phyloP scores from a whole-genome alignment of 1,140 invertebrate genomes.

The Zaprionus inermis region DNA sequence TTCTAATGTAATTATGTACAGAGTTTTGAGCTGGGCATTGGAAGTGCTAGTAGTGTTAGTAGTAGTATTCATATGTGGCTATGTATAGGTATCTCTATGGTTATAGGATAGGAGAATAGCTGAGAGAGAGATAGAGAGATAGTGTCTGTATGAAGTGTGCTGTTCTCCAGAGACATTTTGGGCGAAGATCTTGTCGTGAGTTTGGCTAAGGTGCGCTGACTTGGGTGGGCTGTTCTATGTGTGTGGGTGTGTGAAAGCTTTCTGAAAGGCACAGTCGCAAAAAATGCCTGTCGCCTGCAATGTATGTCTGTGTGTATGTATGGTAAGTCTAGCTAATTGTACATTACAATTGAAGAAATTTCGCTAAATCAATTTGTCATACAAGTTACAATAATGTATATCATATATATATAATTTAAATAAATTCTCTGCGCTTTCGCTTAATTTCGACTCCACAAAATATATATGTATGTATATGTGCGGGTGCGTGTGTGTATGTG shows the following conservation, averaged over 20 bases:
- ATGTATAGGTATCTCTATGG: constrained; percentile 14
- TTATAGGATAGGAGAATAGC: constrained; percentile 21
- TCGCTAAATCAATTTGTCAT: constrained; percentile 56
- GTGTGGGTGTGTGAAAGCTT: constrained; percentile 3
- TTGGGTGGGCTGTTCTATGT: constrained; percentile 45
- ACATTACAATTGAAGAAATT: constrained; percentile 76
- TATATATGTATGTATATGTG: constrained; percentile 15
- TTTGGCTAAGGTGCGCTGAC: constrained; percentile 25
- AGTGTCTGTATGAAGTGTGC: neutral
- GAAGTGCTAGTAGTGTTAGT: constrained; percentile 33
- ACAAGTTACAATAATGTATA: constrained; percentile 23
- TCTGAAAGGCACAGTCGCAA: constrained; percentile 3
- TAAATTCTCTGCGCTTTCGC: constrained; percentile 56
- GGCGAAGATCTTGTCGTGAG: neutral
- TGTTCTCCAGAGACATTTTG: neutral
- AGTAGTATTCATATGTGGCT: constrained; percentile 11
- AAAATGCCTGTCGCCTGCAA: constrained; percentile 29
- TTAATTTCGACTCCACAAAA: constrained; percentile 8
- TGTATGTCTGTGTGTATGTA: neutral
- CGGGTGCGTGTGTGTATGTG: constrained; percentile 22
- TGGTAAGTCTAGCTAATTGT: constrained; percentile 64
- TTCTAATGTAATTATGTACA: constrained; percentile 55
- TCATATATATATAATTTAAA: constrained; percentile 45
- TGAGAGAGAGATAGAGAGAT: constrained; percentile 21
- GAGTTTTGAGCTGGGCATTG: constrained; percentile 42